These are phyloP conservation scores for Panopea generosa DNA, from an alignment of 2,888 invertebrate genomes.

Conservation along the genomic window DNA sequence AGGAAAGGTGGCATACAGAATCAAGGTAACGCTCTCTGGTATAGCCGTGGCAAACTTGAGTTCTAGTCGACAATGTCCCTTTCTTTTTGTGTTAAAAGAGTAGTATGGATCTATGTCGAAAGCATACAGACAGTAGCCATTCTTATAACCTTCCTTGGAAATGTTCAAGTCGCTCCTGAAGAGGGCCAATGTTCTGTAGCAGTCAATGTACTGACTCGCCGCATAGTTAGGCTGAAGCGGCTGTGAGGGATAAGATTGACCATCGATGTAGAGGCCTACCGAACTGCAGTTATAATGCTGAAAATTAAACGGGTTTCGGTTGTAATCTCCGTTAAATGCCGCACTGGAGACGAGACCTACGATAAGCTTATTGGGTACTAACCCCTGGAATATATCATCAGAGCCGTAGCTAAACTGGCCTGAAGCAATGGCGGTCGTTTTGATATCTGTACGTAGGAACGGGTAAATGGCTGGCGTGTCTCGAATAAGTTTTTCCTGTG, in stretches of 20 bases:
- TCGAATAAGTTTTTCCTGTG: conserved; percentile 37
- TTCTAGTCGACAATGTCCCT: conserved; percentile 47
- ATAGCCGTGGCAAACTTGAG: conserved; percentile 31
- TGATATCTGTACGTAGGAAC: conserved; percentile 36
- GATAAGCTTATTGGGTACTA: conserved; percentile 31
- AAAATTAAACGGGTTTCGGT: conserved; percentile 34
- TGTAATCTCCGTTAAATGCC: conserved; percentile 35
- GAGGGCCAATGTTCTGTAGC: conserved; percentile 40
- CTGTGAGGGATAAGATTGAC: conserved; percentile 38
- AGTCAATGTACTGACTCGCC: conserved; percentile 29
- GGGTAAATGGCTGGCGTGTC: conserved; percentile 47
- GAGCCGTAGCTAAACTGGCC: conserved; percentile 39
- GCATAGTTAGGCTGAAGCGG: conserved; percentile 52
- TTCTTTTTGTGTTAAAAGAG: conserved; percentile 42
- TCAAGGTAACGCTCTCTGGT: conserved; percentile 35
- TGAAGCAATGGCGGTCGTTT: conserved; percentile 38
- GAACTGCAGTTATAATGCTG: conserved; percentile 28
- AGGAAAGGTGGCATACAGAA: conserved; percentile 44
- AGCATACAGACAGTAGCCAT: conserved; percentile 42
- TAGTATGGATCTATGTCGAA: conserved; percentile 26
- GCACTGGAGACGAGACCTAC: conserved; percentile 32
- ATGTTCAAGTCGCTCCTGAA: conserved; percentile 32
- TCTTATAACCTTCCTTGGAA: conserved; percentile 27
- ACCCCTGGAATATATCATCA: conserved; percentile 39
- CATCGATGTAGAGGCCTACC: conserved; percentile 44